A percentile compares a stretch with the other conserved stretches of the same genome.
Evolutionary conservation across 2,797 vertebrate species (phyloP).

Genomic region (Sebastiscus tertius): DNA sequence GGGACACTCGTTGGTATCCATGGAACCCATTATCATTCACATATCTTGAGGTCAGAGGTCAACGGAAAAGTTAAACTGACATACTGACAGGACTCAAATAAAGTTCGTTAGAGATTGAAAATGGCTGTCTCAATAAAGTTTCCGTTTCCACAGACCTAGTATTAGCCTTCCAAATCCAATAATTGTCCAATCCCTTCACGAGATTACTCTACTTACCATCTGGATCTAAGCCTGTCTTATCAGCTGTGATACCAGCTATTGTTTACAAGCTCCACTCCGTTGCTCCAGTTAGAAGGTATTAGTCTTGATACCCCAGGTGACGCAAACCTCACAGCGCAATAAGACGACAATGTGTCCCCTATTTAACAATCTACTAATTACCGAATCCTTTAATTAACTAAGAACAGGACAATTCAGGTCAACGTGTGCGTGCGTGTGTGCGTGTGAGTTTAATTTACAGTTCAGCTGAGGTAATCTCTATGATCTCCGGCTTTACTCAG

Average conservation of each 20-base stretch:
- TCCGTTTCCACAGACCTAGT: not conserved
- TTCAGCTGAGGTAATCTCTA: slow-evolving; percentile 51
- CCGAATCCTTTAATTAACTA: slow-evolving; percentile 52
- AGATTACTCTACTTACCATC: slow-evolving; percentile 37
- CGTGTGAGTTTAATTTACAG: slow-evolving; percentile 17
- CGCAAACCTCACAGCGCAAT: slow-evolving; percentile 13
- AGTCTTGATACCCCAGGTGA: slow-evolving; percentile 19
- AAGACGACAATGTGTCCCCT: slow-evolving; percentile 36
- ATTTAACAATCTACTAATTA: slow-evolving; percentile 52
- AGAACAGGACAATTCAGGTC: slow-evolving; percentile 17
- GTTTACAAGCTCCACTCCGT: slow-evolving; percentile 19
- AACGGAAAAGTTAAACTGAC: not conserved
- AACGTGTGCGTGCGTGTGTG: not conserved
- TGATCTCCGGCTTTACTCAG: slow-evolving; percentile 35
- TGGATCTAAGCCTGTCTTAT: slow-evolving; percentile 16
- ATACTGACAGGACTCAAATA: not conserved
- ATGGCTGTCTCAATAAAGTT: not conserved
- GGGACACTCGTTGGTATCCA: too few species aligned
- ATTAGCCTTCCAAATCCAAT: slow-evolving; percentile 23
- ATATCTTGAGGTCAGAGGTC: not conserved
- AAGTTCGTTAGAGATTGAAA: not conserved
- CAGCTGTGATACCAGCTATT: slow-evolving; percentile 24
- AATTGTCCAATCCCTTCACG: slow-evolving; percentile 36
- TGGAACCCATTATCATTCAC: not conserved
- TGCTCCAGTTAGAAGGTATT: slow-evolving; percentile 40